Evolutionary conservation across 2,888 invertebrate species (phyloP), one percentile per base, ranked within the genome.

Genomic region (Tetranychus piercei): DNA sequence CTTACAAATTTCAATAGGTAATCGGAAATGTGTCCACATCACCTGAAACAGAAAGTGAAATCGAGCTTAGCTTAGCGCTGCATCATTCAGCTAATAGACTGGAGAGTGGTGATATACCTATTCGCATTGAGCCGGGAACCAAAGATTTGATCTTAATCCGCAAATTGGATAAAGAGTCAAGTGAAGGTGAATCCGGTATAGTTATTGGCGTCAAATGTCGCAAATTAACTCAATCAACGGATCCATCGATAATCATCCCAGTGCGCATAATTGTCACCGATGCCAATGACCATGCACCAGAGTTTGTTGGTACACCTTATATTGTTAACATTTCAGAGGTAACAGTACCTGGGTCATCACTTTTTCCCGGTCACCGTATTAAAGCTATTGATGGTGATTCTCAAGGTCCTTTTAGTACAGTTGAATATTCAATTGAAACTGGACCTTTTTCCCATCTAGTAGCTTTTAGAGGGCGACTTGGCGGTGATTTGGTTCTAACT

Each of bases 261-360:
- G 88, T 91, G 64, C 90, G 89, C 79, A 88, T 91, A 74, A 92
- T 79, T 79, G 92, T 93, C 76, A 91, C 90, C 78, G 93, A 94
- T 83, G 91, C 90, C 77, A 93, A 93, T 82, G 93, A 93, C 84
- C 92, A 93, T 83, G 89, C 91, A 11, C 92, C 92, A 0, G 85
- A 86, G 80, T 92, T 92, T 86, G 84, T 87, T 76, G 90, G 89
- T 78, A 89, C 90, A 1, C 91, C 92, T 0, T 92, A 90, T 82
- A 86, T 88, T 72, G 85, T 89, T 78, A 90, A 91, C 79, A 87
- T 92, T 75, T 91, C 91, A 0, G 92, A 92, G 86, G 90, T 85
- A 65, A 85, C 86, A 1, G 84, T 85, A 6, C 83, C 85, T 3
- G 86, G 86, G 1, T 85, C 85, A 1, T 82, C 91, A 78, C 89